Evolutionary conservation across 1,140 invertebrate genomes (phyloP).

Genomic region (Bombus confusus): DNA sequence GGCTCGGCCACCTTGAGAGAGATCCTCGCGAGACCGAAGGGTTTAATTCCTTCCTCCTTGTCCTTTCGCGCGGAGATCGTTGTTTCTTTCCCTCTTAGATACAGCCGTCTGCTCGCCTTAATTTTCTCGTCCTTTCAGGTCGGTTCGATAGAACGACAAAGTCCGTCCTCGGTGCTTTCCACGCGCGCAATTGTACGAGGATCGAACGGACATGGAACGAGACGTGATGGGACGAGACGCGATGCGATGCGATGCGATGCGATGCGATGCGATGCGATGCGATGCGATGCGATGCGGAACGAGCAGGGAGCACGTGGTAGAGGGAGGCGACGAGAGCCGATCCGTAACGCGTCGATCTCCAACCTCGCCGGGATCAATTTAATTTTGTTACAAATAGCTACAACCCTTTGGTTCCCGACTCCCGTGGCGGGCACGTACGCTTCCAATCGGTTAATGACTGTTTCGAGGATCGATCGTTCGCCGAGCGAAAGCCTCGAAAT

Average conservation of each 20-base stretch:
- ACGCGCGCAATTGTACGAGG: not conserved
- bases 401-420: slow-evolving; percentile 61
- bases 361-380: slow-evolving; percentile 61
- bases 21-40: slow-evolving; percentile 70
- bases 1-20: slow-evolving; percentile 67
- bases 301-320: slow-evolving; percentile 18
- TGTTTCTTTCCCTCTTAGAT: slow-evolving; percentile 15
- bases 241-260: not conserved
- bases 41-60: slow-evolving; percentile 66
- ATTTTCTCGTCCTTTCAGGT: not conserved
- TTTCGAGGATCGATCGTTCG: slow-evolving; percentile 63
- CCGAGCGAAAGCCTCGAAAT: slow-evolving; percentile 62
- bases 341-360: slow-evolving; percentile 55
- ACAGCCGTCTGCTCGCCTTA: slow-evolving; percentile 8
- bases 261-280: not conserved
- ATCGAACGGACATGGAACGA: slow-evolving; percentile 5
- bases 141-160: not conserved
- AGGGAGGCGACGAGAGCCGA: slow-evolving; percentile 53
- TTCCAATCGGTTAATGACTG: slow-evolving; percentile 69
- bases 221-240: not conserved
- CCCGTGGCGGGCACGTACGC: slow-evolving; percentile 59
- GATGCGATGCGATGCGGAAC: not conserved
- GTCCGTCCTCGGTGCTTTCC: not conserved
- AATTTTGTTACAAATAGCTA: slow-evolving; percentile 64
- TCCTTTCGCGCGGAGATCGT: not conserved